phyloP scores from a whole-genome alignment of 30 jellyfish, hydroid and myxozoan genomes.

The Cassiopea andromeda region DNA sequence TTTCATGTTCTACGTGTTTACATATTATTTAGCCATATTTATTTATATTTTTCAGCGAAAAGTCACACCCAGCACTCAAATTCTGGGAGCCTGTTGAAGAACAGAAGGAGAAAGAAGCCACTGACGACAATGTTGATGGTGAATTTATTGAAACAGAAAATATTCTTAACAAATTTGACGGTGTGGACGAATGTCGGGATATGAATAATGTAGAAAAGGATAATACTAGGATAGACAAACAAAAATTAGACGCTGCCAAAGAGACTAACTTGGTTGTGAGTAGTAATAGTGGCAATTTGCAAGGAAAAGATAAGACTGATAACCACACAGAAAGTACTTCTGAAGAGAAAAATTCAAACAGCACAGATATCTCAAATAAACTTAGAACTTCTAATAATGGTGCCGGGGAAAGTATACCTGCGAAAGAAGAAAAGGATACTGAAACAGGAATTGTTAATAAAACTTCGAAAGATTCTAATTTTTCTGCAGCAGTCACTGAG shows the following conservation, averaged over 20 bases:
- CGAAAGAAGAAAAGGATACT: not conserved
- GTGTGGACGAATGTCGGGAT: not conserved
- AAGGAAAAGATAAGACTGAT: not conserved
- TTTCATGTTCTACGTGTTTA: not conserved
- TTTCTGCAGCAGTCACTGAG: not conserved
- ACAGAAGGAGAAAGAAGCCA: not conserved
- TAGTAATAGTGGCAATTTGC: not conserved
- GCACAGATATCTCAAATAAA: not conserved
- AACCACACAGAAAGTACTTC: not conserved
- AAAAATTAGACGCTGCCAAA: not conserved
- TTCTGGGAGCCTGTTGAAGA: slow-evolving; percentile 17
- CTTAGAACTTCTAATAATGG: not conserved
- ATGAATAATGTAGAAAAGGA: not conserved
- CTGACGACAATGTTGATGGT: not conserved
- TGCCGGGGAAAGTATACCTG: not conserved
- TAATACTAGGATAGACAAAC: not conserved
- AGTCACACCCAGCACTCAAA: slow-evolving; percentile 16
- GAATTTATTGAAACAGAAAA: not conserved
- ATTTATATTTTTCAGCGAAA: not conserved
- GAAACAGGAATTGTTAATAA: not conserved
- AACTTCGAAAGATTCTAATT: not conserved
- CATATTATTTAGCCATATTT: not conserved
- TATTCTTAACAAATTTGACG: not conserved
- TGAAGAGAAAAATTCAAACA: not conserved
- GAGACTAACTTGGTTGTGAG: not conserved